Conservation (phyloP, 2,888 invertebrate genomes). For the Elegia similella region DNA sequence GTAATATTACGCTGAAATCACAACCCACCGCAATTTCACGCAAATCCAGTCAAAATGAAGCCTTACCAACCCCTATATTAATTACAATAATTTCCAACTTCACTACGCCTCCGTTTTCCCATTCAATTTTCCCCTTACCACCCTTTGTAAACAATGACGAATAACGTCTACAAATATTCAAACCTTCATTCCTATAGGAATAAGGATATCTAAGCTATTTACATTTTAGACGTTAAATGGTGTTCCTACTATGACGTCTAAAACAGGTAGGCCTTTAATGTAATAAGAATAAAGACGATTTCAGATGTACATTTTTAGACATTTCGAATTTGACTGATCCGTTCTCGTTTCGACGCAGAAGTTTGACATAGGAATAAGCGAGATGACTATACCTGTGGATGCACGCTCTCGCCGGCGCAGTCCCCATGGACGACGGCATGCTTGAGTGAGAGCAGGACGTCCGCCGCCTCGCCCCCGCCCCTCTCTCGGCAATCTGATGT, state of each 20-base stretch:
- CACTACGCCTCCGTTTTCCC: slow-evolving; percentile 27
- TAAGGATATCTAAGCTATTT: neutral
- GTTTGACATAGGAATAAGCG: slow-evolving; percentile 35
- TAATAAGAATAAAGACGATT: neutral
- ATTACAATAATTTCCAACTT: slow-evolving; percentile 54
- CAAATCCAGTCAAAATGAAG: slow-evolving; percentile 26
- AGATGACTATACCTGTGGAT: slow-evolving; percentile 72
- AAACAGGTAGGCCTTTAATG: neutral
- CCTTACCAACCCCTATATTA: slow-evolving; percentile 52
- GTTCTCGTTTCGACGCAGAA: slow-evolving; percentile 28
- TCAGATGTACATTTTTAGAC: neutral
- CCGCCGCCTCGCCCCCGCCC: slow-evolving; percentile 88
- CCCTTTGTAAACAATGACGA: neutral
- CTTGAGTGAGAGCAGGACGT: slow-evolving; percentile 92
- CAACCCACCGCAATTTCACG: slow-evolving; percentile 17
- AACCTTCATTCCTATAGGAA: neutral
- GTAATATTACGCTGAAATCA: slow-evolving; percentile 22
- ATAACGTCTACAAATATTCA: neutral
- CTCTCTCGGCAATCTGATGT: slow-evolving; percentile 80
- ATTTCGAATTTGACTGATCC: neutral
- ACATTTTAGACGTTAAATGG: neutral
- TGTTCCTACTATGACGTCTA: neutral
- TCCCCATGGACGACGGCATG: slow-evolving; percentile 93
- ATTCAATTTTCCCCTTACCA: slow-evolving; percentile 28
- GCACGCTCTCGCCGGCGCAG: slow-evolving; percentile 72